phyloP scores from a whole-genome alignment of 2,113 vertebrate genomes.

The Phalacrocorax brasilianus region DNA sequence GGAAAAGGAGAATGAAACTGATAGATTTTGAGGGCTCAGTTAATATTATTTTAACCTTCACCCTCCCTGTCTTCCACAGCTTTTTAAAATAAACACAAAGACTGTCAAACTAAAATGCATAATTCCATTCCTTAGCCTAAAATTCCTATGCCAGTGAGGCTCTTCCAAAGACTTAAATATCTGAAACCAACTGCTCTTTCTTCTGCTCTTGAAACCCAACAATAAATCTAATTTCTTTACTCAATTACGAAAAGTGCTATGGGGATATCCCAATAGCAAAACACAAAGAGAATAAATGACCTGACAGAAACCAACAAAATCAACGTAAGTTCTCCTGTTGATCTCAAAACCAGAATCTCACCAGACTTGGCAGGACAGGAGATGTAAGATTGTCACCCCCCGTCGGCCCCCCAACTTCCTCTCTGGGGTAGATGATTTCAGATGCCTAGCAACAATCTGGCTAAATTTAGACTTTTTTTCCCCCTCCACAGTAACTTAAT shows the following conservation, averaged over 20 bases:
- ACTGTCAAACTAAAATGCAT: constrained; percentile 45
- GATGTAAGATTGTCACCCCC: not conserved
- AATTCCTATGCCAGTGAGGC: not conserved
- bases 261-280: not conserved
- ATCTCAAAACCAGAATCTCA: not conserved
- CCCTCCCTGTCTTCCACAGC: constrained; percentile 34
- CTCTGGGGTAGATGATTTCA: not conserved
- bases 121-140: not conserved
- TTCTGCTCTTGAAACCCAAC: not conserved
- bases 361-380: not conserved
- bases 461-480: not conserved
- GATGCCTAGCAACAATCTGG: not conserved
- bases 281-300: not conserved
- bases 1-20: constrained; percentile 14
- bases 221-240: not conserved
- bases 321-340: not conserved
- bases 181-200: not conserved
- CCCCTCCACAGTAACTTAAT: not conserved
- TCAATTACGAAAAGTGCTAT: not conserved
- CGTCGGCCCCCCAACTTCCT: not conserved
- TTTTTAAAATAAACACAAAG: constrained; percentile 57
- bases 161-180: not conserved
- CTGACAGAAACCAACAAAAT: not conserved
- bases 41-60: constrained; percentile 67
- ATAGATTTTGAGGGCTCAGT: constrained; percentile 44